Conservation (phyloP, 2,113 vertebrate genomes). For the Gobius niger region DNA sequence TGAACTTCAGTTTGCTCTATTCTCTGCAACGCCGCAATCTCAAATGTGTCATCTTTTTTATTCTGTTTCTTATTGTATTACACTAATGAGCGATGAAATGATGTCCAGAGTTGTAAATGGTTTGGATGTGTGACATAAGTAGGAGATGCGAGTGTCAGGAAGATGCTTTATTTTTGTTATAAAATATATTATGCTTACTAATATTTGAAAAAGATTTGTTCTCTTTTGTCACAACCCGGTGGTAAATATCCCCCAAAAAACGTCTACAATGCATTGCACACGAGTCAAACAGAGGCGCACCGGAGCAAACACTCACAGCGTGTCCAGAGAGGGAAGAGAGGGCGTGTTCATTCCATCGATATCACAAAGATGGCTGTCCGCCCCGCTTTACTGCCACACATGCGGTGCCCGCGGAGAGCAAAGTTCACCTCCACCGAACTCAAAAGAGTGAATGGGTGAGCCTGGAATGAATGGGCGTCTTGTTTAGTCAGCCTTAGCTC, state of each 20-base stretch:
- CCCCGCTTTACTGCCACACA: constrained; percentile 44
- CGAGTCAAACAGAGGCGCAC: not conserved
- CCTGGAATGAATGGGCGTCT: constrained; percentile 67
- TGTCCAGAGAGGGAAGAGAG: constrained; percentile 2
- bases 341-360: constrained; percentile 42
- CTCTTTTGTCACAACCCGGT: constrained; percentile 86
- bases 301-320: constrained; percentile 5
- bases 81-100: constrained; percentile 72
- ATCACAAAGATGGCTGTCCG: constrained; percentile 46
- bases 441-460: constrained; percentile 54
- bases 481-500: constrained; percentile 55
- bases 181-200: constrained; percentile 87
- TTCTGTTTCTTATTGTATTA: constrained; percentile 80
- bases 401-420: constrained; percentile 50
- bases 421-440: constrained; percentile 56
- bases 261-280: not conserved
- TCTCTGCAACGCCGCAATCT: constrained; percentile 73
- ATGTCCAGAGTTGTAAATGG: constrained; percentile 80
- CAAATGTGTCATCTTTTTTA: constrained; percentile 68
- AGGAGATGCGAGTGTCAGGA: constrained; percentile 67
- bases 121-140: constrained; percentile 76
- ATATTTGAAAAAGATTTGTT: constrained; percentile 86
- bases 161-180: constrained; percentile 98
- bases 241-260: constrained; percentile 58
- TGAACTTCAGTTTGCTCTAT: constrained; percentile 48